Evolutionary conservation across 2,797 vertebrate genomes (phyloP).

Genomic region (Tauraco hartlaubi): DNA sequence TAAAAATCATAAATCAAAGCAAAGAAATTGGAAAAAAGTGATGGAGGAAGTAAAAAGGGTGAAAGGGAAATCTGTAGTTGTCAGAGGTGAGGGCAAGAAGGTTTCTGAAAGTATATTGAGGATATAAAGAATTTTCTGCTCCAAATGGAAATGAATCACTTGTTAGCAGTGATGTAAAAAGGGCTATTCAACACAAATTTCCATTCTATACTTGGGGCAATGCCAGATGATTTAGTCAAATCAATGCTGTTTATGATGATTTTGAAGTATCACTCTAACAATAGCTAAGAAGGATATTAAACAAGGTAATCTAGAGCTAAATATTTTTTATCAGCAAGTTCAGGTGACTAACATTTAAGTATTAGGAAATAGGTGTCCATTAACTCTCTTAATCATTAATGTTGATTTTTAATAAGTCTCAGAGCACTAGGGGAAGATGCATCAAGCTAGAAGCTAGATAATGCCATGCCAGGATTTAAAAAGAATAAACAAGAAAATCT

Average conservation of each 20-base stretch:
- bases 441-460: not conserved
- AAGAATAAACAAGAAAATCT: not conserved
- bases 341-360: not conserved
- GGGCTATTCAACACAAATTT: not conserved
- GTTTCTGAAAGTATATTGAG: not conserved
- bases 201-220: not conserved
- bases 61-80: not conserved
- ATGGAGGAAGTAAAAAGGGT: not conserved
- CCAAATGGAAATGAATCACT: not conserved
- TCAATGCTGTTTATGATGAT: not conserved
- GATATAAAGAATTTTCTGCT: not conserved
- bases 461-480: not conserved
- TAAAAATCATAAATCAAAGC: constrained; percentile 24
- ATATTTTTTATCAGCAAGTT: not conserved
- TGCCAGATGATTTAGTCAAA: not conserved
- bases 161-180: not conserved
- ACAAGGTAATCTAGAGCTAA: not conserved
- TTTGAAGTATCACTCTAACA: not conserved
- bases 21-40: not conserved
- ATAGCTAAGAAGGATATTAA: not conserved
- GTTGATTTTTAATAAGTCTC: not conserved
- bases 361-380: not conserved
- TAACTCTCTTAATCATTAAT: not conserved
- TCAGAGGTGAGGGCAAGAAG: not conserved
- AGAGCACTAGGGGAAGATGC: not conserved